Evolutionary conservation across 2,113 vertebrate genomes (phyloP).

Genomic region (Grammomys dolichurus): DNA sequence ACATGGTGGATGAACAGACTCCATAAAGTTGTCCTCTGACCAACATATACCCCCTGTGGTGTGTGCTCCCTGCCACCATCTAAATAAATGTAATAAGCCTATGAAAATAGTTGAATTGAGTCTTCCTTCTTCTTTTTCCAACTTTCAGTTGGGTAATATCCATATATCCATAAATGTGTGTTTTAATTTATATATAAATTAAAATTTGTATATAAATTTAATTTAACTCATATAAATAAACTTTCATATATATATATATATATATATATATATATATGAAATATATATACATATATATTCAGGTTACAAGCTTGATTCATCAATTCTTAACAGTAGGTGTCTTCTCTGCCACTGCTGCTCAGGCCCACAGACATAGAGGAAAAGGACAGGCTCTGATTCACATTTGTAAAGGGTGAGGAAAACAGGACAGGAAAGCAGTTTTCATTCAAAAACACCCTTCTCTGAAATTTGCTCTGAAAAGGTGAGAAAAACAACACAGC

Average conservation of each 20-base stretch:
- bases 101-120: neutral
- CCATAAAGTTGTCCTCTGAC: neutral
- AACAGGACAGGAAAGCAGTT: neutral
- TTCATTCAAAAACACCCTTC: slow-evolving; percentile 32
- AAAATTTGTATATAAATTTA: neutral
- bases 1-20: fast-evolving
- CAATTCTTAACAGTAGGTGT: neutral
- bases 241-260: too few relatives aligned
- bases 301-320: neutral
- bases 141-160: slow-evolving; percentile 25
- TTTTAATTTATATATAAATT: neutral
- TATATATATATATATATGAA: too few relatives aligned
- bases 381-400: slow-evolving; percentile 11
- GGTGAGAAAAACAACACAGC: neutral
- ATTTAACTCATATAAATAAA: too few relatives aligned
- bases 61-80: neutral
- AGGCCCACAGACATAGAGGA: neutral
- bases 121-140: slow-evolving; percentile 3
- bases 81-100: neutral
- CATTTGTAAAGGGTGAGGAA: slow-evolving; percentile 11
- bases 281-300: too few relatives aligned
- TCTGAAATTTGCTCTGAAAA: slow-evolving; percentile 35
- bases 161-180: neutral
- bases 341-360: neutral
- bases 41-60: too few relatives aligned